Evolutionary conservation across 2,888 invertebrate species (phyloP), one percentile per base, ranked within the genome.

Genomic region (Eupithecia insigniata): DNA sequence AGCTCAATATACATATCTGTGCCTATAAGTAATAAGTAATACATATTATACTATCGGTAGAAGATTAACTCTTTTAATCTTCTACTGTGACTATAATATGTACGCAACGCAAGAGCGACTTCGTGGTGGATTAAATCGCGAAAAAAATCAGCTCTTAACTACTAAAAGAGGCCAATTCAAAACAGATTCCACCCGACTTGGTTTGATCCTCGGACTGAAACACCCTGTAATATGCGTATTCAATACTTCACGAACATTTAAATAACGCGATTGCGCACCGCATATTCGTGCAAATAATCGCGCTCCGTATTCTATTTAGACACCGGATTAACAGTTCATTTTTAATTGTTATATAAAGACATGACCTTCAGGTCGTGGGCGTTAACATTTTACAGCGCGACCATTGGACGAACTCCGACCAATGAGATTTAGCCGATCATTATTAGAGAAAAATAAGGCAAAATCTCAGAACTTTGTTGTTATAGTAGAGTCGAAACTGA

Each of bases 331-430:
- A 30, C 60, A 8, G 16, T 28, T 18, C 28, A 39, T 34, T 34
- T 64, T 64, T 64, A 67, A 62, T 69, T 32, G 46, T 69, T 32
- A 70, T 66, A 51, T 32, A 46, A 66, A 34, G 60, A 36, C 10
- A 60, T 65, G 51, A 68, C 67, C 73, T 73, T 73, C 65, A 65
- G 28, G 36, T 46, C 39, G 65, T 62, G 70, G 73, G 70, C 72
- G 66, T 64, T 18, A 32, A 72, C 67, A 69, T 71, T 69, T 71
- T 55, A 73, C 65, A 18, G 65, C 26, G 60, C 73, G 58, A 67
- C 55, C 65, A 72, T 74, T 74, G 74, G 74, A 66, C 71, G 66
- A 71, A 36, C 36, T 72, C 62, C 46, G 30, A 58, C 73, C 73
- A 73, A 73, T 73, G 26, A 22, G n/a, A 67, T 65, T 10, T 1